Base-by-base conservation (phyloP, 1,140 invertebrate species). In the Polypedilum pembai region DNA sequence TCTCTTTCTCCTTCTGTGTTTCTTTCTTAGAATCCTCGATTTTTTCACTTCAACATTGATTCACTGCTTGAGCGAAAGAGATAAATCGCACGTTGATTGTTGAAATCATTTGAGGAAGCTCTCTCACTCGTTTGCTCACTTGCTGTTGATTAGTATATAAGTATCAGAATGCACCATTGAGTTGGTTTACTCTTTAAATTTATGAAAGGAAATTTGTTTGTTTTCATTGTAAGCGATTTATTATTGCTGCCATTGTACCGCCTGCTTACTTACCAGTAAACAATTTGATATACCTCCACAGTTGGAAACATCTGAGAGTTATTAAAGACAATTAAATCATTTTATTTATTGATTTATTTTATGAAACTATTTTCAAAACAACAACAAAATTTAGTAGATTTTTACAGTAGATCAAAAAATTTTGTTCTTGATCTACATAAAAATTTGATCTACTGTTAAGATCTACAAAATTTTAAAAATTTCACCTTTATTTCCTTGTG, bases 301-400 rank as follows among this genome's bases (percentile, higher is more conserved):
- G 65, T 20, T 69, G 65, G 65, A 69, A 69, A 18, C 65, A 18
- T 69, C 18, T 33, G 24, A 33, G 17, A 69, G 18, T 18, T 69
- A 69, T 69, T 69, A 20, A 69, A 69, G 65, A 69, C 65, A 69
- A 69, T 69, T 69, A 69, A 69, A 69, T 69, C 20, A 69, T 10
- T 18, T 69, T 20, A 69, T 69, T 69, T n/a, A 69, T 69, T 69
- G 17, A 69, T 69, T 69, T n/a, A 56, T 56, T 56, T 8, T n/a
- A n/a, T n/a, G n/a, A n/a, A n/a, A n/a, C n/a, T n/a, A n/a, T n/a
- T n/a, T n/a, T n/a, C n/a, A n/a, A n/a, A n/a, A n/a, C n/a, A n/a
- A n/a, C n/a, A n/a, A n/a, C n/a, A n/a, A n/a, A n/a, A n/a, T 12
- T 56, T 56, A 3, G 45, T 17, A 17, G 10, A 56, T 56, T 15